A percentile compares a stretch with the other conserved stretches of the same genome.
Evolutionary conservation across 92 coral and sea anemone genomes (phyloP).

Genomic region (Diadumene lineata): DNA sequence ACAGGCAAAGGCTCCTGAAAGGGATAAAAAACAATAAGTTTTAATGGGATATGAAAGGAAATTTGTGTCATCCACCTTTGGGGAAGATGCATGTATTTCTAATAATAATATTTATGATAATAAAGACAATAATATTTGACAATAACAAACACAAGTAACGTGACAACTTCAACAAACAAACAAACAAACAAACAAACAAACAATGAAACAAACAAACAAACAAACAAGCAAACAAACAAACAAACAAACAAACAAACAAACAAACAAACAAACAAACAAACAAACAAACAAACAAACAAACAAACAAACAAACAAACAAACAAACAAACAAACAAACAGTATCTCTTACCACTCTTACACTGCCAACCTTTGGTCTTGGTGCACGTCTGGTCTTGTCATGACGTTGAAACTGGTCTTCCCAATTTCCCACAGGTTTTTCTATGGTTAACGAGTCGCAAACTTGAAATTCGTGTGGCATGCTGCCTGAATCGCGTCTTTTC

Average conservation of each 20-base stretch:
- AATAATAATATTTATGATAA: too few species aligned
- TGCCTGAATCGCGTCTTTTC: not conserved
- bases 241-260: not conserved
- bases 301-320: not conserved
- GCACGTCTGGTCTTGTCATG: too few species aligned
- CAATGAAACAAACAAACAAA: not conserved
- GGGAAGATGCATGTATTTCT: not conserved
- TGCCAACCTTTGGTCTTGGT: conserved; percentile 21
- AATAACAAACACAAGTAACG: too few species aligned
- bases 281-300: not conserved
- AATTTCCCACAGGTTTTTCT: not conserved
- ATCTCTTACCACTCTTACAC: conserved; percentile 27
- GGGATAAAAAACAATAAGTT: too few species aligned
- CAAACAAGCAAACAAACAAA: not conserved
- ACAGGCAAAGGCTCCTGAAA: not conserved
- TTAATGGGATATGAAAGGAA: not conserved
- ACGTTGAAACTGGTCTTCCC: conserved; percentile 20
- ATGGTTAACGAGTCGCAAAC: not conserved
- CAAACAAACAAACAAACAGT: not conserved
- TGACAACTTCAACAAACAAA: too few species aligned
- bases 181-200: not conserved
- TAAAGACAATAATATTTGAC: too few species aligned
- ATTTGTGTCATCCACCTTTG: not conserved
- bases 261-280: not conserved
- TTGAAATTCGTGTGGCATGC: conserved; percentile 6